Conservation (phyloP, 1,140 invertebrate genomes). For the Geopemphigus sp. region DNA sequence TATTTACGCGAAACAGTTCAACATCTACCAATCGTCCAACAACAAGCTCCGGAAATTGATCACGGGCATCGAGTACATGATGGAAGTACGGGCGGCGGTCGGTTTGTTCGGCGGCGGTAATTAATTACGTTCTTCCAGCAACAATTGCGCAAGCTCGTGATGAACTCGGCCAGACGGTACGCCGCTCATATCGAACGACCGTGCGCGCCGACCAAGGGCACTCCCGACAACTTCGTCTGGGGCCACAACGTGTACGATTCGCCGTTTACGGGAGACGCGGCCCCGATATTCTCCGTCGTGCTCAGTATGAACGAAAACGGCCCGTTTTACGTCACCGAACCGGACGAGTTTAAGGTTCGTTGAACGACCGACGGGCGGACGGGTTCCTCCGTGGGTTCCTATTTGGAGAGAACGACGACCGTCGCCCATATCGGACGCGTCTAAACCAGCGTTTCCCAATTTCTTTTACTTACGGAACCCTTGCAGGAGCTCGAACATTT, state of each 20-base stretch:
- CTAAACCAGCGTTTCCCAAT: too few relatives aligned
- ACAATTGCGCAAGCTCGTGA: background rate
- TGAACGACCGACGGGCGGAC: too few relatives aligned
- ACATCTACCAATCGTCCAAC: background rate
- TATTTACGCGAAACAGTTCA: background rate
- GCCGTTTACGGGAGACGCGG: background rate
- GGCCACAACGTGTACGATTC: background rate
- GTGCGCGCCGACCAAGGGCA: background rate
- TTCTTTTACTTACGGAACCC: too few relatives aligned
- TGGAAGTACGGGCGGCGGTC: conserved; percentile 8
- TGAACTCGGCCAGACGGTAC: background rate
- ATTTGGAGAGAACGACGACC: too few relatives aligned
- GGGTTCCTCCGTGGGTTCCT: too few relatives aligned
- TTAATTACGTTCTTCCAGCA: too few relatives aligned
- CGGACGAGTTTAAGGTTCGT: conserved; percentile 25
- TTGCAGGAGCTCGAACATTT: too few relatives aligned
- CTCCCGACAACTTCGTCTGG: background rate
- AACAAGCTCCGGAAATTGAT: conserved; percentile 28
- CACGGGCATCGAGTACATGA: background rate
- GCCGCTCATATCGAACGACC: conserved; percentile 16
- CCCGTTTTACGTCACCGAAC: background rate
- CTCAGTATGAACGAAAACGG: conserved; percentile 21
- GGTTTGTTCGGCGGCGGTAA: too few relatives aligned
- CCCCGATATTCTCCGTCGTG: background rate
- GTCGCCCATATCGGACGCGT: too few relatives aligned